These are phyloP conservation scores for Dicerorhinus sumatrensis DNA, from an alignment of 2,113 vertebrate species.

Conservation along the genomic window DNA sequence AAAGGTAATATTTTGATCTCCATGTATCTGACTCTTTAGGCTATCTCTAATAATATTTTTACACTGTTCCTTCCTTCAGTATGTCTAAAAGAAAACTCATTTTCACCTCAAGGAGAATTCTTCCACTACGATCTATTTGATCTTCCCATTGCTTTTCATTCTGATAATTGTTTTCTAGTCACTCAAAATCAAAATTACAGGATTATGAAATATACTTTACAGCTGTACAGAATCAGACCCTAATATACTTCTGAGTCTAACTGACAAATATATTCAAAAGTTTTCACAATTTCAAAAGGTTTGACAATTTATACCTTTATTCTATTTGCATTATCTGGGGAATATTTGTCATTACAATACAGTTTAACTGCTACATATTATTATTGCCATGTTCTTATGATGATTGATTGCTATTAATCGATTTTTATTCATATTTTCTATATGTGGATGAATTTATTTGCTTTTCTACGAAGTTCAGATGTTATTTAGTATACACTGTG, in stretches of 20 bases:
- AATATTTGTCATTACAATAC: neutral
- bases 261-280: neutral
- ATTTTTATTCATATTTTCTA: neutral
- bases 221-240: neutral
- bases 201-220: neutral
- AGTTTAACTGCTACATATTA: neutral
- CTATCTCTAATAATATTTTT: neutral
- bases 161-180: neutral
- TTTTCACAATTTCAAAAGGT: neutral
- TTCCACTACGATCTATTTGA: neutral
- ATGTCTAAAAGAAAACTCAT: constrained; percentile 24
- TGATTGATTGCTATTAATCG: neutral
- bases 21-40: neutral
- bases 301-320: neutral
- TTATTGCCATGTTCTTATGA: neutral
- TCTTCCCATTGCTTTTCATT: neutral
- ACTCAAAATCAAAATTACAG: neutral
- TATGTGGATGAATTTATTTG: neutral
- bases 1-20: constrained; percentile 2
- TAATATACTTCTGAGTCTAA: neutral
- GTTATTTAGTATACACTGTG: neutral
- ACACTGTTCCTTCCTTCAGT: neutral
- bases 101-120: constrained; percentile 35
- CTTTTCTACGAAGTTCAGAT: neutral
- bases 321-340: neutral